Base-by-base conservation (phyloP, 2,888 invertebrate genomes). In the Cephus rjabovi region DNA sequence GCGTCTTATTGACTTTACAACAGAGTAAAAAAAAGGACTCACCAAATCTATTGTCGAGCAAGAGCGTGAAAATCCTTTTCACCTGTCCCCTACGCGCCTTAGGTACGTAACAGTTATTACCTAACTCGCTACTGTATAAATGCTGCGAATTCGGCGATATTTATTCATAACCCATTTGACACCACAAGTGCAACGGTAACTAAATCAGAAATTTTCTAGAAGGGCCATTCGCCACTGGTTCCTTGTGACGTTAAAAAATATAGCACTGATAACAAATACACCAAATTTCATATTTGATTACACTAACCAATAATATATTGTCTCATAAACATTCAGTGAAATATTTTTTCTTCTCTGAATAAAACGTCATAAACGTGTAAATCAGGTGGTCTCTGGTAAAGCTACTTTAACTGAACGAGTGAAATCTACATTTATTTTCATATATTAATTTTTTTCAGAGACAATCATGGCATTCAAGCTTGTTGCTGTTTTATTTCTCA, bases 401-500 rank as follows among this genome's bases (percentile, higher is more conserved):
- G 56, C 56, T 56, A 56, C 23, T 23, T 56, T 23, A 56, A 9
- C 23, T 2, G 23, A 56, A 56, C 15, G 56, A 23, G 2, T 56
- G 23, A 9, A 56, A 23, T 56, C 56, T 56, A 56, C 56, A 56
- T 56, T 56, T 23, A 2, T 56, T 56, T 56, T 56, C 6, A 56
- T 23, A 23, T 9, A 9, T 56, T 23, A 9, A 23, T 56, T 56
- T 56, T 15, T 56, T 56, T 9, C 56, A 56, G 56, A 23, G 40
- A 78, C 70, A 69, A 71, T 68, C 75, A 78, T 78, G 78, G 68
- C 37, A 73, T 75, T 78, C 78, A 78, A 78, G 68, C 31, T 78
- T 30, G 73, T 78, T 75, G 56, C 68, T 35, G 15, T 71, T 73
- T 34, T 78, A 68, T 40, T 68, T 12, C 34, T 78, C 30, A 34